Evolutionary conservation across 2,888 invertebrate genomes (phyloP), one percentile per base, ranked within the genome.

Genomic region (Eupithecia pulchellata): DNA sequence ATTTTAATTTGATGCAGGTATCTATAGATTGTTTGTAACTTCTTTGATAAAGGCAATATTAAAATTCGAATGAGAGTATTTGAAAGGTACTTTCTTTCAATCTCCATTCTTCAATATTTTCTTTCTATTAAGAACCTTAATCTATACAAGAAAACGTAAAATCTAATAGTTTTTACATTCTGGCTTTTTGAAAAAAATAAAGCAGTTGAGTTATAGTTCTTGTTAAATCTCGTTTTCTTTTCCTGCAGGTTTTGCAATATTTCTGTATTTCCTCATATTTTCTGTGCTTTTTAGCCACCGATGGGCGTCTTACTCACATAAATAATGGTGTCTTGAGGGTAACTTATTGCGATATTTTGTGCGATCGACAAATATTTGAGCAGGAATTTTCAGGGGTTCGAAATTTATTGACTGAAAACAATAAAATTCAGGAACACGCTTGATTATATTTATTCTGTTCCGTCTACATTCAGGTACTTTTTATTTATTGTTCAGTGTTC

Each of bases 311-410:
- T 32, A 73, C 42, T 69, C 67, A 68, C 64, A 71, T 74, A 74
- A 74, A 74, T 74, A 71, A 74, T 68, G 74, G 66, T 55, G 71
- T 69, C 74, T 69, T 57, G 27, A 55, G 42, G 20, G 55, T 69
- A 61, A 74, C 64, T 71, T 74, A 71, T 69, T 61, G 66, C 71
- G 61, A 71, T 74, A 74, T 74, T 74, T 71, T 74, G 74, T 71
- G 57, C 74, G 66, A 36, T 71, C 66, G 66, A 71, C 68, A 71
- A 71, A 71, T 74, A 74, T 71, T 73, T 66, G 34, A 55, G 63
- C 34, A 34, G 64, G 60, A 64, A 67, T 73, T 73, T 64, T 52
- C 69, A 67, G 66, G 52, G 66, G 47, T 14, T 65, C 25, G 39
- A 25, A 67, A 69, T 73, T 73, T 69, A 72, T 64, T 64, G 62